Evolutionary conservation across 2,888 invertebrate species (phyloP).

Genomic region (Rhimphoctona megacephalus): DNA sequence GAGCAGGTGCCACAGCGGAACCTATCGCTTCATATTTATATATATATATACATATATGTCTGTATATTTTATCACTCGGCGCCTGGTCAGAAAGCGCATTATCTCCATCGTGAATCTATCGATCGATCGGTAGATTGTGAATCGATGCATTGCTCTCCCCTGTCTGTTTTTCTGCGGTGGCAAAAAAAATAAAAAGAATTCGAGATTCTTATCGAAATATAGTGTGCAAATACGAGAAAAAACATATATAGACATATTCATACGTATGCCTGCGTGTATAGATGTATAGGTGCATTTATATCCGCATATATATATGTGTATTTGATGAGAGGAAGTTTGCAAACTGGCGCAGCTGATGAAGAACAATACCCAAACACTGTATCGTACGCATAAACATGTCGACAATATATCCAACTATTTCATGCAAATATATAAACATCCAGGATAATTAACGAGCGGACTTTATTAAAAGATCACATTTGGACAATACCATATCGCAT

Average conservation of each 20-base stretch:
- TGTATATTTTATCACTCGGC: constrained; percentile 31
- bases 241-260: constrained; percentile 18
- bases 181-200: constrained; percentile 55
- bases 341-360: constrained; percentile 70
- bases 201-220: constrained; percentile 67
- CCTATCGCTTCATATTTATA: constrained; percentile 52
- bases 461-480: constrained; percentile 28
- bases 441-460: constrained; percentile 58
- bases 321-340: constrained; percentile 62
- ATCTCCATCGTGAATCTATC: constrained; percentile 63
- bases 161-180: constrained; percentile 36
- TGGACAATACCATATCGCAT: neutral
- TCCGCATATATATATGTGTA: neutral
- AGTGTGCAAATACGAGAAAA: constrained; percentile 64
- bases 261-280: constrained; percentile 23
- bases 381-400: constrained; percentile 60
- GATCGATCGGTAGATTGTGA: constrained; percentile 70
- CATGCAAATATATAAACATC: constrained; percentile 37
- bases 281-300: neutral
- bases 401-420: constrained; percentile 64
- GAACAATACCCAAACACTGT: constrained; percentile 66
- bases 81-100: constrained; percentile 39
- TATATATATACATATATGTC: neutral
- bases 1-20: constrained; percentile 81
- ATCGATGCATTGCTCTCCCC: constrained; percentile 66